Evolutionary conservation across 1,140 invertebrate species (phyloP).

Genomic region (Epicauta chinensis): DNA sequence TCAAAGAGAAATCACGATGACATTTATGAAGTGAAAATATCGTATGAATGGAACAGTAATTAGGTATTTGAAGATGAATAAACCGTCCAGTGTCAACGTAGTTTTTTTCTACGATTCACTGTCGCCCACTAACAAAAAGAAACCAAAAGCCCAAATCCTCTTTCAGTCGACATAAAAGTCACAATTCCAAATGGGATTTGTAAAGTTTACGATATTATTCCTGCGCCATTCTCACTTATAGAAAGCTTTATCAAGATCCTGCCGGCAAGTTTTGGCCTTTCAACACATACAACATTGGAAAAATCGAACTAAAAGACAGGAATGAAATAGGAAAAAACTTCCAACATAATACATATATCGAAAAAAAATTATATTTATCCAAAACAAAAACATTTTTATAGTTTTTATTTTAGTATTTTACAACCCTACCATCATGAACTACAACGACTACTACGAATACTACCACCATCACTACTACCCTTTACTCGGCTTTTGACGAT

Average conservation of each 20-base stretch:
- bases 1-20: no score
- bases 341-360: no score
- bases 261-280: conserved; percentile 36
- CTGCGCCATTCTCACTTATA: conserved; percentile 42
- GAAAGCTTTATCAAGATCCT: conserved; percentile 42
- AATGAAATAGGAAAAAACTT: conserved; percentile 18
- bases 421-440: no score
- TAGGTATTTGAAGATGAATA: no score
- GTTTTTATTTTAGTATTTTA: no score
- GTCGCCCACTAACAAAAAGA: conserved; percentile 30
- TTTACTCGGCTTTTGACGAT: conserved; percentile 29
- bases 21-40: no score
- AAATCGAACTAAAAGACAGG: conserved; percentile 28
- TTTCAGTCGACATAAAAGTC: conserved; percentile 44
- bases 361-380: no score
- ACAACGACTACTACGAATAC: no score
- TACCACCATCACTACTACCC: no score
- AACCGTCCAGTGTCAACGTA: not conserved
- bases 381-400: no score
- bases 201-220: conserved; percentile 45
- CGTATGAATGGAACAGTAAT: no score
- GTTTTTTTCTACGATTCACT: not conserved
- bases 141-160: conserved; percentile 36
- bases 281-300: conserved; percentile 38
- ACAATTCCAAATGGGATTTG: conserved; percentile 45